These are phyloP conservation scores for Chrysotoxum bicinctum DNA, from an alignment of 2,888 invertebrate species.

Conservation along the genomic window DNA sequence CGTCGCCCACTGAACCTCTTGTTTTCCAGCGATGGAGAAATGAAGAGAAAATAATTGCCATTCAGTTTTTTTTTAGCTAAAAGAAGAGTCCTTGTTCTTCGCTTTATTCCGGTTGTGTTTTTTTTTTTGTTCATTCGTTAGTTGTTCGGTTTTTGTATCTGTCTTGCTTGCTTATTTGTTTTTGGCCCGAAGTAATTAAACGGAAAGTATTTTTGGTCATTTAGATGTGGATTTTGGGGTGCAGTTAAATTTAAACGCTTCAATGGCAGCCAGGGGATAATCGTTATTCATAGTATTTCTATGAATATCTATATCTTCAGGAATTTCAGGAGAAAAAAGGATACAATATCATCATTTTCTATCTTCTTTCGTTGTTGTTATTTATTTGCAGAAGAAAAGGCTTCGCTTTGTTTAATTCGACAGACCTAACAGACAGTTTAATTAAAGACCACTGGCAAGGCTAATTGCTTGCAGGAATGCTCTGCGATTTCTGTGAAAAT, in stretches of 20 bases:
- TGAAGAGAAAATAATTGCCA: constrained; percentile 72
- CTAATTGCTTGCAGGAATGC: constrained; percentile 50
- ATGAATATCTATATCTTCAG: not conserved
- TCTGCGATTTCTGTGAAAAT: constrained; percentile 12
- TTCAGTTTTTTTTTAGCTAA: constrained; percentile 49
- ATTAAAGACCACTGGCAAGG: constrained; percentile 53
- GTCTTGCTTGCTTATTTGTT: constrained; percentile 27
- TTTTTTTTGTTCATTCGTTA: constrained; percentile 8
- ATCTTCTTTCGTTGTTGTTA: constrained; percentile 6
- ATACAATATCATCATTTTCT: constrained; percentile 9
- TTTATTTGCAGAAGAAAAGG: not conserved
- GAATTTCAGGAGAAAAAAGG: not conserved
- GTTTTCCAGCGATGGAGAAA: constrained; percentile 48
- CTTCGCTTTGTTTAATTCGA: constrained; percentile 18
- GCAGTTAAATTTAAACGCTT: constrained; percentile 66
- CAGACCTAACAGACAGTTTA: constrained; percentile 53
- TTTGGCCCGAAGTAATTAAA: constrained; percentile 64
- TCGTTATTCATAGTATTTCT: constrained; percentile 44
- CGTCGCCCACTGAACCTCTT: not conserved
- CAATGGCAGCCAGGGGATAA: constrained; percentile 31
- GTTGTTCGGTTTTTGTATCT: constrained; percentile 35
- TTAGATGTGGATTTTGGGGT: constrained; percentile 63
- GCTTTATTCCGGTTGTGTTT: constrained; percentile 24
- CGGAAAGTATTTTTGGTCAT: constrained; percentile 69
- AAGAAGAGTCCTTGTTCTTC: constrained; percentile 54